Evolutionary conservation across 2,797 vertebrate species (phyloP).

Genomic region (Paratrypauchen microcephalus): DNA sequence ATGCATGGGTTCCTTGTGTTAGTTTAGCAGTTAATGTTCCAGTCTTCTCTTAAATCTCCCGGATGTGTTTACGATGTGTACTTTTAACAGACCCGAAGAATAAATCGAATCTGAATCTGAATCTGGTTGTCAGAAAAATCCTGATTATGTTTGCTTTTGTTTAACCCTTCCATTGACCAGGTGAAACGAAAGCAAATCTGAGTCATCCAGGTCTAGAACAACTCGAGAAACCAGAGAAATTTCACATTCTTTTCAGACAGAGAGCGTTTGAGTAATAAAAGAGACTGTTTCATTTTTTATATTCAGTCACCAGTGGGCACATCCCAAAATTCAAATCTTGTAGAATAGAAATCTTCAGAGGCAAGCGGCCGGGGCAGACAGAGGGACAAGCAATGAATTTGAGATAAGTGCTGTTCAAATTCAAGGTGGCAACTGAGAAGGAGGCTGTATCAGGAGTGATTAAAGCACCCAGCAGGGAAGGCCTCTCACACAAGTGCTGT

Average conservation of each 20-base stretch:
- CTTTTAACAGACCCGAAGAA: not conserved
- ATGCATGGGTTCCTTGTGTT: not conserved
- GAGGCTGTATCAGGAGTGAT: constrained; percentile 71
- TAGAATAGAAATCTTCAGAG: constrained; percentile 58
- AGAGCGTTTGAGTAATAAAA: not conserved
- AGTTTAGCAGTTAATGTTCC: not conserved
- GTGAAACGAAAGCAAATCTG: not conserved
- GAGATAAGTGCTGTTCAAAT: constrained; percentile 73
- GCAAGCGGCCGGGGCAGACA: constrained; percentile 62
- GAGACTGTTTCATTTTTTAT: constrained; percentile 42
- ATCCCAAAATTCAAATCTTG: constrained; percentile 62
- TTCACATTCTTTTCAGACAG: not conserved
- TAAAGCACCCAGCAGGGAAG: constrained; percentile 67
- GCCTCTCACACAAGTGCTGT: constrained; percentile 47
- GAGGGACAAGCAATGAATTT: constrained; percentile 73
- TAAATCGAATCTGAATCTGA: not conserved
- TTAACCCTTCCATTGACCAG: not conserved
- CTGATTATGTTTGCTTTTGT: not conserved
- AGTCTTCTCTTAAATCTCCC: not conserved
- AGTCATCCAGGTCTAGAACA: not conserved
- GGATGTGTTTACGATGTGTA: not conserved
- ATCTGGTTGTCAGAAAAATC: not conserved
- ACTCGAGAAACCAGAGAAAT: not conserved
- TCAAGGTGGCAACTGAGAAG: constrained; percentile 68
- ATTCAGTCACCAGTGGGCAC: constrained; percentile 50